phyloP scores from a whole-genome alignment of 2,888 invertebrate genomes.

The Branchellion lobata region DNA sequence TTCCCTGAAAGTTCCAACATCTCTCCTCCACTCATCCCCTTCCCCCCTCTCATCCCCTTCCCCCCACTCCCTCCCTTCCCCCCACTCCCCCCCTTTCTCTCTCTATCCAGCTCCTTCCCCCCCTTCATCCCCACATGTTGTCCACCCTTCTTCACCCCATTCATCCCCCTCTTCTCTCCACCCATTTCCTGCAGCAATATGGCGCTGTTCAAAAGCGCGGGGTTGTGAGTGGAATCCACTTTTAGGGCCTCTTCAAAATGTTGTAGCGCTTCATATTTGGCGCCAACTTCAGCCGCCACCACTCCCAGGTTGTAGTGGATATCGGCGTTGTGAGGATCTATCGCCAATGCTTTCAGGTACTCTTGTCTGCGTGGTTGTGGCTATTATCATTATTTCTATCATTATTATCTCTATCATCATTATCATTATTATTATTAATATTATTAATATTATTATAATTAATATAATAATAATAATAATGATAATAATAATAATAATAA shows the following conservation, averaged over 20 bases:
- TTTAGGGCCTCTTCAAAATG: conserved; percentile 87
- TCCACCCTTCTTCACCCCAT: no score
- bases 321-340: conserved; percentile 69
- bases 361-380: conserved; percentile 79
- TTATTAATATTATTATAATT: not conserved
- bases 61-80: conserved; percentile 73
- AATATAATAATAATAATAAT: not conserved
- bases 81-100: conserved; percentile 79
- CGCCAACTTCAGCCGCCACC: conserved; percentile 86
- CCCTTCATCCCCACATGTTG: no score
- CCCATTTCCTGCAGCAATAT: conserved; percentile 82
- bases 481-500: not conserved
- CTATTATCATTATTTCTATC: not conserved
- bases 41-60: conserved; percentile 79
- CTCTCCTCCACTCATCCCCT: conserved; percentile 80
- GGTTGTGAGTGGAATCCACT: conserved; percentile 86
- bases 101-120: conserved; percentile 59
- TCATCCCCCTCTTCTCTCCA: conserved; percentile 77
- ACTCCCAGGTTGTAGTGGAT: conserved; percentile 73
- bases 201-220: conserved; percentile 89
- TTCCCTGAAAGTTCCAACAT: conserved; percentile 67
- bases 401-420: not conserved
- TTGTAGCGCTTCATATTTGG: conserved; percentile 83
- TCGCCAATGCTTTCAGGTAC: conserved; percentile 85
- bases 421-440: not conserved